Percentiles rank a stretch among this genome's conserved stretches.
phyloP scores from a whole-genome alignment of 2,797 vertebrate genomes.

The Remorina albescens region DNA sequence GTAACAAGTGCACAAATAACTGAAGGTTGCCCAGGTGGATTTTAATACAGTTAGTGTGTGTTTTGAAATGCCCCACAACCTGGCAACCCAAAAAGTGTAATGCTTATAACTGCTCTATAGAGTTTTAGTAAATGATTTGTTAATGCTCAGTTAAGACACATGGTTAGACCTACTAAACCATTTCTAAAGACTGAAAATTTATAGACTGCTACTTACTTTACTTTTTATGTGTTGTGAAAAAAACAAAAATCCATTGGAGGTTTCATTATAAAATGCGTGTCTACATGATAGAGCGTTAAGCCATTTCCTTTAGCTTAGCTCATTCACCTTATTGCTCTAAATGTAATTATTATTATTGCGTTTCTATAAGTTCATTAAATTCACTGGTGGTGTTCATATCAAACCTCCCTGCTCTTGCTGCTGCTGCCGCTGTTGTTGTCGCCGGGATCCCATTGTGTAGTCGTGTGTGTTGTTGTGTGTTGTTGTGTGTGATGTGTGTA shows the following conservation, averaged over 20 bases:
- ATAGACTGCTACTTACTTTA: background rate
- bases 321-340: background rate
- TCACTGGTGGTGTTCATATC: no score
- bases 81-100: background rate
- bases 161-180: background rate
- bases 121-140: background rate
- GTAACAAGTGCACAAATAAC: background rate
- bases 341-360: no score
- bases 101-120: background rate
- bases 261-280: no score
- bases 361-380: no score
- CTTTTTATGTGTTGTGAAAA: no score
- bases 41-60: background rate
- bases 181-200: background rate
- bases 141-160: background rate
- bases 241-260: no score
- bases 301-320: background rate
- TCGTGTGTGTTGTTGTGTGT: no score
- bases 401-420: no score
- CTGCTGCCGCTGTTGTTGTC: constrained; percentile 25
- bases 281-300: background rate
- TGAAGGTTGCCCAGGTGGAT: background rate
- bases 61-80: background rate
- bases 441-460: constrained; percentile 8
- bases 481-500: background rate